Evolutionary conservation across 2,888 invertebrate genomes (phyloP).

Genomic region (Agriopis marginaria): DNA sequence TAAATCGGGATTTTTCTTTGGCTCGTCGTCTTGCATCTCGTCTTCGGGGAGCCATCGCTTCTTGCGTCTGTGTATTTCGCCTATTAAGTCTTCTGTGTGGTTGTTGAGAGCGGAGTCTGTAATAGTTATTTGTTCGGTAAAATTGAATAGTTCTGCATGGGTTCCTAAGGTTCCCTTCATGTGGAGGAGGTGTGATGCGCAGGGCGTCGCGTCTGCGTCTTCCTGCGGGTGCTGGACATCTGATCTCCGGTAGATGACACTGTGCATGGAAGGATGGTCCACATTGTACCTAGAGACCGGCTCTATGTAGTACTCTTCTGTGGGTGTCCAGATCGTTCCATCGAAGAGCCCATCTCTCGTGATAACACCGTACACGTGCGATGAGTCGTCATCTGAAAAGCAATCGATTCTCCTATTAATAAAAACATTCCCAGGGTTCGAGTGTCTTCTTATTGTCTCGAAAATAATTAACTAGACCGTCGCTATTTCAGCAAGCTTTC

Average conservation of each 20-base stretch:
- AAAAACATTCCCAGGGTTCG: neutral
- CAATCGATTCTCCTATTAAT: slow-evolving; percentile 7
- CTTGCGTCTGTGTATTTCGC: slow-evolving; percentile 75
- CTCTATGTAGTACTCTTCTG: slow-evolving; percentile 95
- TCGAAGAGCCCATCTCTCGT: slow-evolving; percentile 96
- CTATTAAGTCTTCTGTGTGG: slow-evolving; percentile 71
- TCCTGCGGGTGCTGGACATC: slow-evolving; percentile 88
- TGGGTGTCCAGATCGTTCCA: slow-evolving; percentile 92
- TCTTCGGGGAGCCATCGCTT: slow-evolving; percentile 91
- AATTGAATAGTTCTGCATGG: slow-evolving; percentile 75
- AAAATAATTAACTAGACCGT: slow-evolving; percentile 45
- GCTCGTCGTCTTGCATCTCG: slow-evolving; percentile 85
- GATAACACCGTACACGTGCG: slow-evolving; percentile 94
- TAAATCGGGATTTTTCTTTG: slow-evolving; percentile 88
- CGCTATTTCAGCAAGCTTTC: slow-evolving; percentile 24
- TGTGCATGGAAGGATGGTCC: slow-evolving; percentile 89
- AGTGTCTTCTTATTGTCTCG: neutral
- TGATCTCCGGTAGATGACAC: slow-evolving; percentile 93
- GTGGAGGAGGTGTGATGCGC: slow-evolving; percentile 88
- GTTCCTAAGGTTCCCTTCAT: slow-evolving; percentile 71
- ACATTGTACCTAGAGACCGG: slow-evolving; percentile 89
- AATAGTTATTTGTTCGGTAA: slow-evolving; percentile 65
- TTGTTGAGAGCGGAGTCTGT: slow-evolving; percentile 65
- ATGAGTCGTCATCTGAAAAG: slow-evolving; percentile 91
- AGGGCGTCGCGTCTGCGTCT: slow-evolving; percentile 71